Evolutionary conservation across 2,797 vertebrate genomes (phyloP), one percentile per base, ranked within the genome.

Genomic region (Amphiprion clarkii): DNA sequence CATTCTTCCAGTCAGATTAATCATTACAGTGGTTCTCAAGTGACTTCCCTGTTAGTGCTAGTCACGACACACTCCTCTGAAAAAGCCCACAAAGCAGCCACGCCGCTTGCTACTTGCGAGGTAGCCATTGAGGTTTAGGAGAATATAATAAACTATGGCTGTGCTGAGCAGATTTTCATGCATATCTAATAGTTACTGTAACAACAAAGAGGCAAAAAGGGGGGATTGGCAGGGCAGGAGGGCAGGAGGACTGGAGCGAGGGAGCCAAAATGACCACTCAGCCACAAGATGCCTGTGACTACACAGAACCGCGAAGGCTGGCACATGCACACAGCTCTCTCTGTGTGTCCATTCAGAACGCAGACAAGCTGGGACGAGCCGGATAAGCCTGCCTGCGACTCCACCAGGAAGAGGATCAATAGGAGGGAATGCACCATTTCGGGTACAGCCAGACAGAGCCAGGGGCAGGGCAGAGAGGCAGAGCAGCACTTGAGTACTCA

Each of bases 371-470:
- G 87, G 90, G 89, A 88, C 67, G 87, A 84, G 91, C 89, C 85
- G 87, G 91, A 91, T 87, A 87, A 92, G 91, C 87, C 87, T 87
- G 89, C 87, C 91, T 87, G 88, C 69, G 89, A 92, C 86, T 91
- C 89, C 89, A 93, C 87, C 90, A 92, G 89, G 89, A 90, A 92
- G 86, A 88, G 86, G 90, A 93, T 94, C 94, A 94, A 94, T 94
- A 91, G 86, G 86, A 93, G 87, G 89, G 91, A 93, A 93, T 90
- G 91, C 90, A 90, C 90, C 88, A 93, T 95, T 90, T 92, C 90
- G 91, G 88, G 94, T 91, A 86, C 79, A 85, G 86, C 90, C 91
- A 93, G 92, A 93, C 89, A 86, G 87, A 88, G 82, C 71, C 88
- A 88, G 87, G 79, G 87, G 88, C 85, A 84, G 90, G 83, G 85